Evolutionary conservation across 2,113 vertebrate species (phyloP), one percentile per base, ranked within the genome.

Genomic region (Erinaceus europaeus): DNA sequence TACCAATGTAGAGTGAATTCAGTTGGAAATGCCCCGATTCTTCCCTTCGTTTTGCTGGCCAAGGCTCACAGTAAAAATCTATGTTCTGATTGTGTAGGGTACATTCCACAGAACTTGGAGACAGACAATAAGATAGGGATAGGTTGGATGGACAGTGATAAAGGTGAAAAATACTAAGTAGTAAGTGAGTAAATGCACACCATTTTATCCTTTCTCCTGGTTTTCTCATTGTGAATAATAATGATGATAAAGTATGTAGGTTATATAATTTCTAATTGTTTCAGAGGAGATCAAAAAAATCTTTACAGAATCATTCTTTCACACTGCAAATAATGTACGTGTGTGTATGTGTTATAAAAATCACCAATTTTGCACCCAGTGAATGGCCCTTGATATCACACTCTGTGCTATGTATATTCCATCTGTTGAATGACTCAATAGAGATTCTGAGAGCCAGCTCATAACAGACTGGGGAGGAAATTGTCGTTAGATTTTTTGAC

Each of bases 91-190:
- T 86, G 77, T 73, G 90, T 15, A 27, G 23, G 9, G 50, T 48
- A 64, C 59, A 46, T 57, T 90, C 34, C 65, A 38, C 13, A 40
- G 57, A 90, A 71, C 77, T 84, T 77, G 81, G 74, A 90, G 23
- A 40, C 69, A 86, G n/a, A 81, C 29, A 86, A 27, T 84, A 90
- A 92, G 36, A 81, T 64, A 86, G 15, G 50, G 57, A 72, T 48
- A 90, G 84, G 50, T 81, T 84, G 62, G 55, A 75, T 86, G 57
- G 75, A 93, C 90, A 80, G 67, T 77, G 62, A 89, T 64, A 72
- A 91, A 89, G 57, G 64, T 89, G 53, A 93, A 84, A 90, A 53
- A 93, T 59, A 46, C 88, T 73, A 36, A 80, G 67, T 82, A 86
- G 67, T 86, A 40, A 32, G 40, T 90, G 44, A 73, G n/a, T 42